Evolutionary conservation across 2,113 vertebrate species (phyloP).

Genomic region (Takifugu flavidus): DNA sequence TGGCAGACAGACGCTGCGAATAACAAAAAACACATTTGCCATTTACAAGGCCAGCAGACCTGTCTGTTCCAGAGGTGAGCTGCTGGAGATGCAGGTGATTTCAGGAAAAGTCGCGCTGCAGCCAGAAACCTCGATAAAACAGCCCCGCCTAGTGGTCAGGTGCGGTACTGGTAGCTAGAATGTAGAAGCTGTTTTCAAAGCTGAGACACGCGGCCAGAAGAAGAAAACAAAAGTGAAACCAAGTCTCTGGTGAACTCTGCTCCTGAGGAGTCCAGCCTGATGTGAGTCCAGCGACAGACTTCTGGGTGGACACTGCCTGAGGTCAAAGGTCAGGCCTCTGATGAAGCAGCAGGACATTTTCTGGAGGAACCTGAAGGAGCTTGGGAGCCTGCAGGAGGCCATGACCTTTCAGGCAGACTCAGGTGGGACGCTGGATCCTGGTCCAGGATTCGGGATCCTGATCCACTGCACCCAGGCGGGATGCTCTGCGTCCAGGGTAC

Average conservation of each 20-base stretch:
- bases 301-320: constrained; percentile 12
- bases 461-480: background rate
- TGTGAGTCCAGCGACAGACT: constrained; percentile 20
- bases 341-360: constrained; percentile 56
- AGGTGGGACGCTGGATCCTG: too few relatives aligned
- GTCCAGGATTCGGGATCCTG: too few relatives aligned
- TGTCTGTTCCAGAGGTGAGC: background rate
- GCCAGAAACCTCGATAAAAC: background rate
- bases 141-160: constrained; percentile 10
- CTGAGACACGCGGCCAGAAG: background rate
- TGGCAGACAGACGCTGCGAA: too few relatives aligned
- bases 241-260: constrained; percentile 19
- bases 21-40: too few relatives aligned
- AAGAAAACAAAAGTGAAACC: constrained; percentile 3
- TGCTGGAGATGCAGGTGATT: too few relatives aligned
- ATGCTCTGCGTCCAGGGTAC: background rate
- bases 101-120: too few relatives aligned
- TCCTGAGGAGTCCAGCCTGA: constrained; percentile 25
- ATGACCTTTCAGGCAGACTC: constrained; percentile 7
- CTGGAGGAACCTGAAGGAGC: constrained; percentile 39
- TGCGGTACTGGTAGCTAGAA: constrained; percentile 1
- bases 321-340: constrained; percentile 55
- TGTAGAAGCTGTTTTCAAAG: too few relatives aligned
- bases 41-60: too few relatives aligned
- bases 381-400: constrained; percentile 40